Evolutionary conservation across 2,113 vertebrate species (phyloP).

Genomic region (Oncorhynchus mykiss): DNA sequence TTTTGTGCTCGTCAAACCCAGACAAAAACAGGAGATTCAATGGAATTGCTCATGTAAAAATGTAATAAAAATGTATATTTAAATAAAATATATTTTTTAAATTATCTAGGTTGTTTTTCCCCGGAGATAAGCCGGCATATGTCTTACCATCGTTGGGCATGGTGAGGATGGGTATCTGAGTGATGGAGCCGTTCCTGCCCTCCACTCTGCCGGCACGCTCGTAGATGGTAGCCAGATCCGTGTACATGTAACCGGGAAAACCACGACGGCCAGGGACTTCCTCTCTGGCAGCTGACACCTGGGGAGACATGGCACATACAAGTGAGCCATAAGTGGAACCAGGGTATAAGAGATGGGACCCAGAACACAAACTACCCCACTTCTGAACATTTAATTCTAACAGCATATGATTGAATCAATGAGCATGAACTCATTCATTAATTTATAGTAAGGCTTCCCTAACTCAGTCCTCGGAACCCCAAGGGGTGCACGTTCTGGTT

Average conservation of each 20-base stretch:
- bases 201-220: slow-evolving; percentile 74
- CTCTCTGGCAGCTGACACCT: slow-evolving; percentile 75
- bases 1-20: background rate
- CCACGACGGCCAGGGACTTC: slow-evolving; percentile 73
- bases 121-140: background rate
- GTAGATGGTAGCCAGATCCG: slow-evolving; percentile 77
- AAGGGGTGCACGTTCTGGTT: no score
- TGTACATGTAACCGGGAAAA: slow-evolving; percentile 79
- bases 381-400: no score
- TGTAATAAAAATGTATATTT: background rate
- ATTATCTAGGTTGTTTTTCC: background rate
- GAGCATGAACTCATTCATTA: no score
- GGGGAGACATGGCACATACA: background rate
- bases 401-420: no score
- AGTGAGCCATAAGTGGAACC: background rate
- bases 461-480: no score
- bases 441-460: no score
- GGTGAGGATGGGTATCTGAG: slow-evolving; percentile 79
- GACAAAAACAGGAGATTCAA: background rate
- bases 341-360: background rate
- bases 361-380: no score
- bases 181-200: slow-evolving; percentile 80
- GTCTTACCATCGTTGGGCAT: slow-evolving; percentile 73
- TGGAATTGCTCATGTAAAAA: background rate
- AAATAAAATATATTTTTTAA: background rate